phyloP scores from a whole-genome alignment of 1,140 invertebrate species.

The Plectrocnemia conspersa region DNA sequence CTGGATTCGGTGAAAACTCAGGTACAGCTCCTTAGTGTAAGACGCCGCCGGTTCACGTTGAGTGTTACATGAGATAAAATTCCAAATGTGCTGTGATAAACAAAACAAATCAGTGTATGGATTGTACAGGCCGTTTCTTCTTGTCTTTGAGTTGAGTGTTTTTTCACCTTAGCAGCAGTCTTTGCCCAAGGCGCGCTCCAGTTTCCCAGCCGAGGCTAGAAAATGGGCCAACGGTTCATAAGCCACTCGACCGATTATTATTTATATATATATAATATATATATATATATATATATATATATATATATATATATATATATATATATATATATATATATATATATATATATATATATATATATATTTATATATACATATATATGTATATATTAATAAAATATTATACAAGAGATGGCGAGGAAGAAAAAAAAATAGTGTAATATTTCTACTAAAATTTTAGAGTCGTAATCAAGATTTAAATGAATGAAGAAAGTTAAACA shows the following conservation, averaged over 20 bases:
- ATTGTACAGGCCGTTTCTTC: conserved; percentile 61
- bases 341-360: too few species aligned
- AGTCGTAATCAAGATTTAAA: conserved; percentile 62
- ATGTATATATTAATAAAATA: conserved; percentile 28
- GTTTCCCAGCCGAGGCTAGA: too few species aligned
- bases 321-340: neutral
- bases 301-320: conserved; percentile 13
- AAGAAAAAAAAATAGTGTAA: conserved; percentile 53
- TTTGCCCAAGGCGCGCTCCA: too few species aligned
- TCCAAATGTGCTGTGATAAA: conserved; percentile 68
- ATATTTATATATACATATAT: too few species aligned
- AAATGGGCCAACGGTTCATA: too few species aligned
- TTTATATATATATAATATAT: conserved; percentile 19
- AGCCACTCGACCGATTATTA: too few species aligned
- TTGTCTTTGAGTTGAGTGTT: conserved; percentile 43
- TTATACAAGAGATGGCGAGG: too few species aligned
- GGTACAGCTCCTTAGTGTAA: conserved; percentile 1
- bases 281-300: conserved; percentile 20
- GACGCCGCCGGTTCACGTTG: conserved; percentile 6
- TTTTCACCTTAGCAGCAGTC: too few species aligned
- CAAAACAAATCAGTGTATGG: conserved; percentile 57
- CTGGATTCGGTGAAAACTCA: conserved; percentile 4
- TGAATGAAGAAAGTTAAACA: too few species aligned
- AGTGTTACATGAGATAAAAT: conserved; percentile 49
- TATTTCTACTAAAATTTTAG: conserved; percentile 58